These are phyloP conservation scores for Drosophila ustulata DNA, from an alignment of 2,888 invertebrate genomes.

Conservation along the genomic window DNA sequence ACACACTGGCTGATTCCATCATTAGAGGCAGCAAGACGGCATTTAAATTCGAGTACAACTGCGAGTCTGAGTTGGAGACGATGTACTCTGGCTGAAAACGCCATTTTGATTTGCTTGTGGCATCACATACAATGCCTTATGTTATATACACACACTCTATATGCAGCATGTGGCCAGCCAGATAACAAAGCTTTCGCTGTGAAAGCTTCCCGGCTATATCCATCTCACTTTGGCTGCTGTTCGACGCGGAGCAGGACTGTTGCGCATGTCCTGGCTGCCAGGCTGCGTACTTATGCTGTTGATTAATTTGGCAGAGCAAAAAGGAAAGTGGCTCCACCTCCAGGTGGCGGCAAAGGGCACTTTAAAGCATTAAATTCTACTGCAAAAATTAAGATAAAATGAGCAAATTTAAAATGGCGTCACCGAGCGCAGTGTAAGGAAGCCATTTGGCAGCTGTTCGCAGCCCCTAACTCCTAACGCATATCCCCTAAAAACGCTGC, in stretches of 20 bases:
- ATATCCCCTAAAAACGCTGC: conserved; percentile 17
- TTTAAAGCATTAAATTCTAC: conserved; percentile 53
- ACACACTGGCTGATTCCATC: conserved; percentile 40
- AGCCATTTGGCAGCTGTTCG: conserved; percentile 58
- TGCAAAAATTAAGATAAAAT: conserved; percentile 19
- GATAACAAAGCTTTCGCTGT: conserved; percentile 64
- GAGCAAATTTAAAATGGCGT: conserved; percentile 69
- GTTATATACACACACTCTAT: conserved; percentile 24
- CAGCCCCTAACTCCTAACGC: conserved; percentile 32
- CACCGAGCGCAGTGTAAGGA: conserved; percentile 17
- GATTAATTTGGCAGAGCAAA: conserved; percentile 77
- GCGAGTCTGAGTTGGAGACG: neutral
- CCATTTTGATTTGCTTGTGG: conserved; percentile 70
- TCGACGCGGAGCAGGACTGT: conserved; percentile 49
- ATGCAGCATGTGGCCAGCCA: conserved; percentile 61
- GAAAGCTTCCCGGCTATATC: conserved; percentile 53
- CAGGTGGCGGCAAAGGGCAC: conserved; percentile 12
- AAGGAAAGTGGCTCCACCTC: conserved; percentile 74
- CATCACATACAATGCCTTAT: conserved; percentile 36
- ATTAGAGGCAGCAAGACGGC: conserved; percentile 24
- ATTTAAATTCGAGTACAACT: conserved; percentile 30
- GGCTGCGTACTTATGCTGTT: conserved; percentile 69
- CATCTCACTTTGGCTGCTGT: conserved; percentile 69
- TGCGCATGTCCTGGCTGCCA: conserved; percentile 79
- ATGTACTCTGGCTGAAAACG: conserved; percentile 45